phyloP scores from a whole-genome alignment of 2,888 invertebrate species.

The Pterostichus madidus region DNA sequence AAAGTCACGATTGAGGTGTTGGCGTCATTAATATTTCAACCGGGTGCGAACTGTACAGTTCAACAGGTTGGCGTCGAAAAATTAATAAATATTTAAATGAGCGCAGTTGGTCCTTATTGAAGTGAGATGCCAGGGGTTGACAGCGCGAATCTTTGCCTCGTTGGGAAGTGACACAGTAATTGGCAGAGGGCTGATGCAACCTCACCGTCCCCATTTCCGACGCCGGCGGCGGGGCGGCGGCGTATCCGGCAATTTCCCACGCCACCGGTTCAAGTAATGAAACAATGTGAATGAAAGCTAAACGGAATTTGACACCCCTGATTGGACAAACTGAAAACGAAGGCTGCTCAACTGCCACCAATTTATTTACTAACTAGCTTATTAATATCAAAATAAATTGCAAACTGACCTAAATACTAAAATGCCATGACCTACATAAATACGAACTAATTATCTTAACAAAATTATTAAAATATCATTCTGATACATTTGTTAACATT shows the following conservation, averaged over 20 bases:
- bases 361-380: background rate
- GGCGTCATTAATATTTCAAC: slow-evolving; percentile 46
- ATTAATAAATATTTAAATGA: slow-evolving; percentile 55
- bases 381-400: background rate
- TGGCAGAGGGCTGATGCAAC: slow-evolving; percentile 17
- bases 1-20: slow-evolving; percentile 36
- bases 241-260: slow-evolving; percentile 46
- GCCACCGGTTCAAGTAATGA: slow-evolving; percentile 29
- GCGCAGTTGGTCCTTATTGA: slow-evolving; percentile 21
- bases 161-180: slow-evolving; percentile 31
- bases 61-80: slow-evolving; percentile 50
- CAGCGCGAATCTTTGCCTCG: background rate
- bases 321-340: background rate
- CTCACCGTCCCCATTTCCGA: slow-evolving; percentile 27
- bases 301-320: slow-evolving; percentile 24
- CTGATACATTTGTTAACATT: too few species aligned
- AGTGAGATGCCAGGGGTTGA: background rate
- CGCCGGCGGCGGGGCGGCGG: slow-evolving; percentile 5
- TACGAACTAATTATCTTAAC: too few species aligned
- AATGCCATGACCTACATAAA: too few species aligned
- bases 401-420: background rate
- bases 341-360: background rate
- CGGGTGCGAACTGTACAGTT: slow-evolving; percentile 12
- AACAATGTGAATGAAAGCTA: slow-evolving; percentile 42
- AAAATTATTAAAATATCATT: too few species aligned